phyloP scores from a whole-genome alignment of 2,113 vertebrate species.

The Dunckerocampus dactyliophorus region DNA sequence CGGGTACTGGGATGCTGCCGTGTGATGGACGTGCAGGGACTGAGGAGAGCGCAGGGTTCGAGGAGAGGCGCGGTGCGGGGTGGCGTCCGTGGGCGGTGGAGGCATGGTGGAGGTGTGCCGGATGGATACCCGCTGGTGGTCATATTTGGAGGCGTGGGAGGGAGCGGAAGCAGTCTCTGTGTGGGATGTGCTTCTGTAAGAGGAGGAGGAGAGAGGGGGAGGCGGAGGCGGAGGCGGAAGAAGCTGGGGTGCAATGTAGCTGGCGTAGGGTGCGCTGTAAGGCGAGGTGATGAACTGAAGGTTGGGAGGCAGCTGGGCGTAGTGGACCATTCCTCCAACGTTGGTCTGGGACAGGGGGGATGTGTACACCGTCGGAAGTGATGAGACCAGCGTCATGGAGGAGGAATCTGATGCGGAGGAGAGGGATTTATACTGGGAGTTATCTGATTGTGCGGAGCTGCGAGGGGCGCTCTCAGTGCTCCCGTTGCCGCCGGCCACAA shows the following conservation, averaged over 20 bases:
- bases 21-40: constrained; percentile 84
- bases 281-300: constrained; percentile 90
- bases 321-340: constrained; percentile 81
- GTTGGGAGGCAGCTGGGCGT: constrained; percentile 85
- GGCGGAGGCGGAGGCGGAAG: constrained; percentile 85
- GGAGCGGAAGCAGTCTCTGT: constrained; percentile 69
- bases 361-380: constrained; percentile 82
- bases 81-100: constrained; percentile 74
- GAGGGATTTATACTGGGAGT: constrained; percentile 81
- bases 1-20: constrained; percentile 82
- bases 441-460: constrained; percentile 69
- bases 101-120: constrained; percentile 74
- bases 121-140: constrained; percentile 73
- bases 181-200: constrained; percentile 70
- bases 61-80: constrained; percentile 75
- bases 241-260: constrained; percentile 88
- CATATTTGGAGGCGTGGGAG: constrained; percentile 78
- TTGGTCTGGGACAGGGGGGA: constrained; percentile 78
- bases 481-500: constrained; percentile 74
- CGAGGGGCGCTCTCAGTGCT: constrained; percentile 54
- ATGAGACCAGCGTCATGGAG: constrained; percentile 69
- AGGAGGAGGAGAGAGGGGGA: constrained; percentile 73
- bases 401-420: constrained; percentile 62
- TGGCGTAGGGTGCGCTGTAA: constrained; percentile 83
- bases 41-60: constrained; percentile 79